Base-by-base conservation (phyloP, 1,140 invertebrate species). In the Drosophila dunni region DNA sequence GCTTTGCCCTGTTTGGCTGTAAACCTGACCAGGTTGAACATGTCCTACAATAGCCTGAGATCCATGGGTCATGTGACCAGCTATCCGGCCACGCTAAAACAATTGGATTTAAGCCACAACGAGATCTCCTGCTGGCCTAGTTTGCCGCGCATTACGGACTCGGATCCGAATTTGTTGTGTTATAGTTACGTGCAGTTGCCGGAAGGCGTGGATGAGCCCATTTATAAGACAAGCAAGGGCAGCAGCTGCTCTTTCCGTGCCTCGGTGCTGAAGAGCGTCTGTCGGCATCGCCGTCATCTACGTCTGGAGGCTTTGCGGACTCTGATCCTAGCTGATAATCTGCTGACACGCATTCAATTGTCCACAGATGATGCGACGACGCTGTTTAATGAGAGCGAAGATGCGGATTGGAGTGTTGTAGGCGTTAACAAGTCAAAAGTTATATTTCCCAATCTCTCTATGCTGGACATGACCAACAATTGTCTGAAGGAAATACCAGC, bases 401-500 rank as follows among this genome's bases (percentile, higher is more conserved):
- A 92, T 46, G 78, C 86, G 2, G 92, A 92, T 34, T 92, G 91
- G 91, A 92, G 79, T 77, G 83, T 92, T 42, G 91, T 92, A 17
- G 91, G 91, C 10, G 81, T 92, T 1, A 93, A 94, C n/a, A 95
- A 95, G 81, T 93, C 94, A 1, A 94, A 95, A 57, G 94, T 99
- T 17, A 94, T 99, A 73, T 99, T 98, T 93, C 98, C 98, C 0
- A 97, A 97, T 90, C 94, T 99, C 42, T 98, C 97, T 1, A 98
- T 98, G 96, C 93, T 99, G 73, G 98, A 99, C 92, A 95, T 99
- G 7, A 98, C 97, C 79, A 96, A 97, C 84, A 99, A 99, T 93
- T 94, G 94, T 34, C 92, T 99, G 4, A 91, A 93, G 33, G 95
- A 96, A 80, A 95, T 99, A 48, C 97, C 98, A 1, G 92, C 95